Conservation (phyloP, 2,113 vertebrate genomes). For the Aix galericulata region DNA sequence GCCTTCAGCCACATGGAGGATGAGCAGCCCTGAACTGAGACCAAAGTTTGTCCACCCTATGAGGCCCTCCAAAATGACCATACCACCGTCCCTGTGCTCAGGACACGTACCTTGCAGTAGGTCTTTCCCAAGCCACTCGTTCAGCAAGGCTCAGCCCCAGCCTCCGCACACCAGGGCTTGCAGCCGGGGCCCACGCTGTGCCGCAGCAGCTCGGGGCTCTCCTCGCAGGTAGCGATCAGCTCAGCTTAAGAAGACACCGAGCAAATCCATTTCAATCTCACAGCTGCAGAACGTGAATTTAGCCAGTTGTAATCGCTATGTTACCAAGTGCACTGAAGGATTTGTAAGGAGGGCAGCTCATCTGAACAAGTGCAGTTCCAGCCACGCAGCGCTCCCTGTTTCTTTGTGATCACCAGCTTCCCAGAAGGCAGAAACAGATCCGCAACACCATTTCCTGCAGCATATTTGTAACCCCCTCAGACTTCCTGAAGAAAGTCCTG, state of each 20-base stretch:
- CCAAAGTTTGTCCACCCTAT: not conserved
- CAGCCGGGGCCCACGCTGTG: no score
- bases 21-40: not conserved
- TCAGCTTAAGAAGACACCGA: not conserved
- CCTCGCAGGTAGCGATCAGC: not conserved
- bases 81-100: not conserved
- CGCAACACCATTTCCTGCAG: not conserved
- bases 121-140: accelerated
- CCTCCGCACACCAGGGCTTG: not conserved
- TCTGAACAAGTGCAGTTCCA: not conserved
- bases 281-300: not conserved
- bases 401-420: accelerated
- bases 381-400: not conserved
- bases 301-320: not conserved
- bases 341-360: not conserved
- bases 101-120: not conserved
- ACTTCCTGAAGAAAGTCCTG: not conserved
- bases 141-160: not conserved
- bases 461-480: not conserved
- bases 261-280: not conserved
- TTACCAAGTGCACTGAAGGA: not conserved
- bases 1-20: not conserved
- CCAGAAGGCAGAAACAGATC: not conserved
- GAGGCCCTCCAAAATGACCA: not conserved
- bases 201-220: accelerated